Evolutionary conservation across 1,140 invertebrate species (phyloP), one percentile per base, ranked within the genome.

Genomic region (Drosophila arawakana): DNA sequence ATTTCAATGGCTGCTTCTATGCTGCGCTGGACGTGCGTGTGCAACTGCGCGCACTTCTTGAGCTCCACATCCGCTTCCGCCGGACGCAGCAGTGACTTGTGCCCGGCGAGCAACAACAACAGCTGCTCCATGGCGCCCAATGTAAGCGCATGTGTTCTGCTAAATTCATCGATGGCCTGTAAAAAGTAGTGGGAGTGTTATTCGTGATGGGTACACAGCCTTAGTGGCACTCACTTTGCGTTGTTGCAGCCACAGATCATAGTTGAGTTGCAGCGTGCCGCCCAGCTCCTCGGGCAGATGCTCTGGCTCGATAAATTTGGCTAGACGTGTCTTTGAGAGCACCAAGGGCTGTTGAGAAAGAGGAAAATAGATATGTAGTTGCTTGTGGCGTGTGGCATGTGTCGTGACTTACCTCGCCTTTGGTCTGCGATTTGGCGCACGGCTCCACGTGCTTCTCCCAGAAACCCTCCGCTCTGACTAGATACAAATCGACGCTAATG

Each of bases 261-360:
- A 96, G 92, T 97, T 95, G 92, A 97, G 97, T 44, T 94, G 93
- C 82, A 97, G 94, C 44, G 94, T 94, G 41, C 97, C 97, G 13
- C 96, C 96, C 30, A 98, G 93, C 80, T 97, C 97, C 75, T 94
- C 94, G n/a, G 97, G 96, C 88, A 98, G 92, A 92, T 97, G 95
- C 52, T 94, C 93, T 55, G 93, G 90, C 76, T 96, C 96, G 47
- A 97, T 94, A 80, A 95, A 95, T 81, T 96, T 94, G 62, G 94
- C 94, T 60, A 98, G 93, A 77, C 96, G 94, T 41, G 93, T 93
- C 76, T 94, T 88, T 47, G 95, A 94, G 73, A 96, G 93, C 79
- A 95, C 95, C 72, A 94, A 92, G 47, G 94, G 94, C 95, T 96
- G 92, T 93, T 93, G 13, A 13, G 52, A n/a, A 18, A 10, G 50